Conservation (phyloP, 2,888 invertebrate species). For the Drosophila neotestacea region DNA sequence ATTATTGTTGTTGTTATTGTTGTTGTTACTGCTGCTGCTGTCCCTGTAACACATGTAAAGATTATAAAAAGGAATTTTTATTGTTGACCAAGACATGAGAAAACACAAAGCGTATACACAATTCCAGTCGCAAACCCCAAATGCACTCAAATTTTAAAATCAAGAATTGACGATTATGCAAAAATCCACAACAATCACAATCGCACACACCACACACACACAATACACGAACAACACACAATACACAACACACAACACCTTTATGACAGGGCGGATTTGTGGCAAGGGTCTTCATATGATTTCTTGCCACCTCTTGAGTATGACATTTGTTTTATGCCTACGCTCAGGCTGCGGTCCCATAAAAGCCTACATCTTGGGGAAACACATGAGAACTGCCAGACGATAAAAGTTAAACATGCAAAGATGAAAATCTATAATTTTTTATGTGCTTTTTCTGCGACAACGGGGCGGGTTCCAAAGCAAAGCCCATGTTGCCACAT, state of each 20-base stretch:
- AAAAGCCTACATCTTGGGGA: conserved; percentile 50
- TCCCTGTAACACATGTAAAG: conserved; percentile 71
- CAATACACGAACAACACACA: conserved; percentile 19
- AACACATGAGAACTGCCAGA: conserved; percentile 67
- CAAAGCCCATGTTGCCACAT: conserved; percentile 56
- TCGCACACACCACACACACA: conserved; percentile 14
- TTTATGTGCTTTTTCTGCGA: conserved; percentile 69
- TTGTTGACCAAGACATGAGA: conserved; percentile 63
- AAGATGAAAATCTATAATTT: conserved; percentile 80
- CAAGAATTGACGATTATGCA: conserved; percentile 80
- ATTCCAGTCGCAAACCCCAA: conserved; percentile 21
- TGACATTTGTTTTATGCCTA: conserved; percentile 78
- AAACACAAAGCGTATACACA: conserved; percentile 5
- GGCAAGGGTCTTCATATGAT: conserved; percentile 41
- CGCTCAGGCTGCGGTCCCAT: conserved; percentile 69
- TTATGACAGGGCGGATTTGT: conserved; percentile 50
- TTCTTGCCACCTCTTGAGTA: conserved; percentile 66
- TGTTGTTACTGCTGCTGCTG: conserved; percentile 35
- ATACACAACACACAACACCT: conserved; percentile 59
- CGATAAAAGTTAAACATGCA: conserved; percentile 81
- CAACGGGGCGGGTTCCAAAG: conserved; percentile 35
- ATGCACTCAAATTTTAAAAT: conserved; percentile 69
- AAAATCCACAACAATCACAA: conserved; percentile 60
- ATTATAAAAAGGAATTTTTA: conserved; percentile 79
- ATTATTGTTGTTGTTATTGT: conserved; percentile 11